Conservation (phyloP, 2,113 vertebrate genomes). For the Dasyornis broadbenti region DNA sequence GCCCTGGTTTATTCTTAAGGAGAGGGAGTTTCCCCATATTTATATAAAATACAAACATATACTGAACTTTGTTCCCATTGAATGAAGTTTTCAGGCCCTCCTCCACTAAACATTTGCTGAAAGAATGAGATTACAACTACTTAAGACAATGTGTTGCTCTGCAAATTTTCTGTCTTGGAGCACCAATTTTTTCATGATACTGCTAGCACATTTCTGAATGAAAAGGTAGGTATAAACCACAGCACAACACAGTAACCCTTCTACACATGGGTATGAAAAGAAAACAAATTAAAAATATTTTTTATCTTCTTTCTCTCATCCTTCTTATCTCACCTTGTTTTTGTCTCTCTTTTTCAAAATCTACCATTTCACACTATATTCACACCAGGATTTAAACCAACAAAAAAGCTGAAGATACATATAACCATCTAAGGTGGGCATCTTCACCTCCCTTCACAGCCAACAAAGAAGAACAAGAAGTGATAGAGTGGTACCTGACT, state of each 20-base stretch:
- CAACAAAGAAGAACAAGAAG: not conserved
- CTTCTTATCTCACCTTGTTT: not conserved
- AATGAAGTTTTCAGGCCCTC: not conserved
- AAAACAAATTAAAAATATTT: not conserved
- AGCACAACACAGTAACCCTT: not conserved
- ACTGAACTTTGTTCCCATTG: not conserved
- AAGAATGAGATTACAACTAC: not conserved
- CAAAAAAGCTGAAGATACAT: not conserved
- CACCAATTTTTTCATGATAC: not conserved
- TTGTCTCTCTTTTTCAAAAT: not conserved
- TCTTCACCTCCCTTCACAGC: not conserved
- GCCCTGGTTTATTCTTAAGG: not conserved
- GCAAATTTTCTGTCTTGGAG: not conserved
- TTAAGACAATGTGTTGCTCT: not conserved
- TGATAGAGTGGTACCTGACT: not conserved
- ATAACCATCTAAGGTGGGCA: not conserved
- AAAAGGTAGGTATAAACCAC: not conserved
- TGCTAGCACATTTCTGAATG: not conserved
- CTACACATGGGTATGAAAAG: not conserved
- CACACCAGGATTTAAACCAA: not conserved
- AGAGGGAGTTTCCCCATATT: not conserved
- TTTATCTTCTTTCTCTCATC: not conserved
- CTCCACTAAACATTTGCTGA: not conserved
- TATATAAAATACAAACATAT: not conserved
- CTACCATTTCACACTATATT: not conserved